Base-by-base conservation (phyloP, 1,140 invertebrate genomes). In the Dendrolimus punctatus region DNA sequence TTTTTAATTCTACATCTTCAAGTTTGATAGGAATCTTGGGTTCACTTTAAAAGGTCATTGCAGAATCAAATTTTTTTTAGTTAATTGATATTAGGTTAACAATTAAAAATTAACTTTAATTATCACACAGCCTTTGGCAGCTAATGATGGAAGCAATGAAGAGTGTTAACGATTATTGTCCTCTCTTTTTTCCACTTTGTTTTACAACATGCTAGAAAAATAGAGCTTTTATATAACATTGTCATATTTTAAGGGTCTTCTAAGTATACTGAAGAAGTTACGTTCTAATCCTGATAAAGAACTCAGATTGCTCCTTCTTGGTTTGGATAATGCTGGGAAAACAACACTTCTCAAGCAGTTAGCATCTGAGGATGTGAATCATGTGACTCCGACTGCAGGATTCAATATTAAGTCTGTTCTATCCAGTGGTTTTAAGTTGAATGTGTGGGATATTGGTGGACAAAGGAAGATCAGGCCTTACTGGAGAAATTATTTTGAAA, bases 401-500 rank as follows among this genome's bases (percentile, higher is more conserved):
- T 99, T 99, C 72, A 99, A 99, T 80, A 99, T 99, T 54, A 99
- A 99, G 90, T 98, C 96, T 50, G 98, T 99, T 4, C 93, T 97
- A 63, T 96, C 96, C 5, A 94, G 96, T 66, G 97, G 98, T 5
- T 98, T 99, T 68, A 99, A 99, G 78, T 85, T 99, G 4, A 99
- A 99, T 88, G 98, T 99, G 0, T 99, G 99, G 99, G 99, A 99
- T 80, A 99, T 99, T 72, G 99, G 89, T 6, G 97, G 95, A n/a
- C 98, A 96, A 81, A 91, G 97, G 73, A 99, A 98, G 88, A 99
- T 99, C 62, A 87, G 99, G 40, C 98, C 99, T 0, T 99, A 99
- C 72, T 99, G 99, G 99, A 93, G 95, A 76, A 99, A 99, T 88
- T 99, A 99, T 86, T 99, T 99, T 89, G 98, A 99, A 81, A 99